A percentile compares a stretch with the other conserved stretches of the same genome.
phyloP scores from a whole-genome alignment of 2,888 invertebrate genomes.

The Netelia melanura region DNA sequence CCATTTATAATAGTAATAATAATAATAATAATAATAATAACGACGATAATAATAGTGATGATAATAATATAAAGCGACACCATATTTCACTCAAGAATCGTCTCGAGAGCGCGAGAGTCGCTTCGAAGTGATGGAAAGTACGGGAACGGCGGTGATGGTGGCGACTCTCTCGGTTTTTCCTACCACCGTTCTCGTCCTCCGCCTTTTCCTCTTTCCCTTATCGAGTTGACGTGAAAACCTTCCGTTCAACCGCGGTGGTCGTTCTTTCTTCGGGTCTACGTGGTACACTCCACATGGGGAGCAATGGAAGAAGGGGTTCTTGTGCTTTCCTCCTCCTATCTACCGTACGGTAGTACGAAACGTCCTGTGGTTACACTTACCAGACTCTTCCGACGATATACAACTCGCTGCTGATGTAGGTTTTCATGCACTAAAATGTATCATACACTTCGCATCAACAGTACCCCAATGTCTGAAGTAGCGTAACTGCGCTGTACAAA shows the following conservation, averaged over 20 bases:
- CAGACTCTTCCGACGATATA: constrained; percentile 42
- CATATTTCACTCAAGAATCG: constrained; percentile 31
- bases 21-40: not conserved
- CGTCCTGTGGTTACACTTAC: constrained; percentile 58
- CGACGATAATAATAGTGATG: not conserved
- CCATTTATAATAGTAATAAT: constrained; percentile 51
- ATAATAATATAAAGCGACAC: constrained; percentile 31
- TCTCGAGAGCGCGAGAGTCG: not conserved
- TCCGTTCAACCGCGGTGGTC: constrained; percentile 48
- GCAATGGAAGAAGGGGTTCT: constrained; percentile 25
- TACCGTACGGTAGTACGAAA: constrained; percentile 16
- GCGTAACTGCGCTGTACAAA: not conserved
- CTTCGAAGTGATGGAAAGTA: constrained; percentile 60
- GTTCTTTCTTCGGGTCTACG: constrained; percentile 56
- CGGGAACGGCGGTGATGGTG: constrained; percentile 14
- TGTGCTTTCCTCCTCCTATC: constrained; percentile 4
- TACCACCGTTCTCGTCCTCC: constrained; percentile 14
- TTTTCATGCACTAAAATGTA: constrained; percentile 42
- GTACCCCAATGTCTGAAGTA: not conserved
- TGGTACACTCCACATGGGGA: constrained; percentile 52
- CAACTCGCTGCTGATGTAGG: constrained; percentile 10
- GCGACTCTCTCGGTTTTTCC: constrained; percentile 24
- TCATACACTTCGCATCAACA: constrained; percentile 43
- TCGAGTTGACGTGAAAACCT: constrained; percentile 65
- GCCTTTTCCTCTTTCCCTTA: constrained; percentile 34